Evolutionary conservation across 1,140 invertebrate genomes (phyloP).

Genomic region (Hylyphantes graminicola): DNA sequence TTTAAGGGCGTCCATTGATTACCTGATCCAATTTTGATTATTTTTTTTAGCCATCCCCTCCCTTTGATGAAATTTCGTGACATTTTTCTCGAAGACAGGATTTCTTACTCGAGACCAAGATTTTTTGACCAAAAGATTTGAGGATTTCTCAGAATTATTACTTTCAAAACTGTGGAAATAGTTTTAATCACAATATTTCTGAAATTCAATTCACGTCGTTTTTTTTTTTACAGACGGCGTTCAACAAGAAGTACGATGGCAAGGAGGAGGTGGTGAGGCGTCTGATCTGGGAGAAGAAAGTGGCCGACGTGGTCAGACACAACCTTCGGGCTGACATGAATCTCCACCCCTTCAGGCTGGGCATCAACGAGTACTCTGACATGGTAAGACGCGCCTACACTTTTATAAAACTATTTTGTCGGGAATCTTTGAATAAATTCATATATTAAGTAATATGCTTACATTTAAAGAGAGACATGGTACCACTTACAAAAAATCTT

Average conservation of each 20-base stretch:
- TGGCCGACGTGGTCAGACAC: conserved; percentile 51
- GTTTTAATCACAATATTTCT: neutral
- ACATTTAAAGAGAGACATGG: neutral
- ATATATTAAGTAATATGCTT: neutral
- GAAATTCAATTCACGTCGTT: neutral
- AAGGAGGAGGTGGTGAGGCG: conserved; percentile 58
- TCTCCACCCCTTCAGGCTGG: conserved; percentile 65
- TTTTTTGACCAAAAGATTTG: neutral
- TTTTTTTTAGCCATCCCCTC: too few species aligned
- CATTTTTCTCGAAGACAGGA: neutral
- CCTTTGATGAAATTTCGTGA: neutral
- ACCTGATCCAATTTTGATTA: too few species aligned
- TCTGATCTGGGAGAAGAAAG: conserved; percentile 57
- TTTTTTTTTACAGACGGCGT: conserved; percentile 22
- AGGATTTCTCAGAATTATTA: neutral
- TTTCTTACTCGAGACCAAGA: neutral
- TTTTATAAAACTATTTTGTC: neutral
- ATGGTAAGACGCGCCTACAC: conserved; percentile 8
- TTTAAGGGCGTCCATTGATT: too few species aligned
- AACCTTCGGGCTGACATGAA: conserved; percentile 59
- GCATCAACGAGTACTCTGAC: conserved; percentile 67
- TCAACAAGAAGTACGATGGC: conserved; percentile 48
- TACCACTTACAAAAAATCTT: neutral
- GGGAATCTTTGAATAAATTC: neutral
- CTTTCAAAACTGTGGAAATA: neutral